Base-by-base conservation (phyloP, 1,140 invertebrate species). In the Bombus superbus region DNA sequence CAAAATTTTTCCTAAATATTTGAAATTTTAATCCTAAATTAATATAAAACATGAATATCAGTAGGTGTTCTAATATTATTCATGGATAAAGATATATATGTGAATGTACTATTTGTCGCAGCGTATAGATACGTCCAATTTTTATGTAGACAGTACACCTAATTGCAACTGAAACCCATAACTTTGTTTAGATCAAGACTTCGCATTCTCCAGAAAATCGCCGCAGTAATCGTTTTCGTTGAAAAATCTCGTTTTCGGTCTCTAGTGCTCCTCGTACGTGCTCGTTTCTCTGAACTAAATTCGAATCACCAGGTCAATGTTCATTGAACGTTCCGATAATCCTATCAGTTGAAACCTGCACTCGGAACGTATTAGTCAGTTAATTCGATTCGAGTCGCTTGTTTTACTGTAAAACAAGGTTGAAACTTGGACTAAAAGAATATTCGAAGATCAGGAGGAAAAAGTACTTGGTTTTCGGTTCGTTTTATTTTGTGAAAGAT, bases 281-380 rank as follows among this genome's bases (percentile, higher is more conserved):
- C 13, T 40, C n/a, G n/a, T 71, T 57, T 35, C 15, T 8, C 10
- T 42, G 73, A 22, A 72, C 28, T 69, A 32, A 78, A 84, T 71
- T 84, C 76, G 47, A 62, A 42, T 44, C n/a, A 79, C 22, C 64
- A 22, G 32, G n/a, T 32, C 57, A 74, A 71, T 71, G 53, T 57
- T 84, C 74, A 79, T 79, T 44, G 66, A 79, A 44, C 66, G 64
- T n/a, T 47, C 73, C 81, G 62, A 62, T 78, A 83, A 83, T 83
- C 82, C 62, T 68, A 75, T 83, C 64, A 78, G 82, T 64, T 59
- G 47, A 32, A 69, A 44, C 47, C 15, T 44, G 44, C 15, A 9
- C 68, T 40, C 35, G 22, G 18, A 57, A 25, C 73, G 82, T 78
- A 78, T 78, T 69, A 83, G 25, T 11, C 13, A 28, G 6, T 35